Evolutionary conservation across 2,113 vertebrate species (phyloP), one percentile per base, ranked within the genome.

Genomic region (Tor tambroides): DNA sequence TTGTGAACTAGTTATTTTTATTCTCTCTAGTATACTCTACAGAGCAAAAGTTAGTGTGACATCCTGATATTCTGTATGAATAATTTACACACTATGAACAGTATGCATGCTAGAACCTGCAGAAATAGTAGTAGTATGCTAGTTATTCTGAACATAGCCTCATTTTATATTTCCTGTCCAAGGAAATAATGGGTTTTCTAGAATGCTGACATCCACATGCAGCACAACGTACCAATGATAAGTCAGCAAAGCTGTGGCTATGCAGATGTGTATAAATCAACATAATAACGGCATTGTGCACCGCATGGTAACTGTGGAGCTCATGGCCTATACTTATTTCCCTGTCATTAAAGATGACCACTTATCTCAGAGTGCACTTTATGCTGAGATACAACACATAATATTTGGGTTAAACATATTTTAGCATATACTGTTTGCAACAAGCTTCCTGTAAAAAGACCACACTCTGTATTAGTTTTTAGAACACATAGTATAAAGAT

Each of bases 201-300:
- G 19, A 56, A 56, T 23, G 77, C 77, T 79, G 77, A 79, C 77
- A 32, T 79, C 72, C 38, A 43, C 72, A 75, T 77, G 26, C 43
- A 77, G 75, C 75, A 77, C 26, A 54, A 54, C 8, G 15, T 26
- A 51, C 41, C n/a, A 21, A 23, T 38, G 56, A 61, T 17, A 61
- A 61, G 30, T 80, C 78, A 80, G 79, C 56, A 80, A 17, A 80
- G n/a, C 30, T 38, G 30, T 10, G 35, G 54, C 79, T 61, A 63
- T 38, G 54, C 56, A 63, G 21, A 59, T 63, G 46, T 41, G 32
- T 38, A 80, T 80, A 63, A 63, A 80, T 43, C 79, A 61, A 41
- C 35, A 41, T 46, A 82, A 82, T 49, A 46, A 46, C 38, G 12
- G 80, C 35, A 82, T 80, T 80, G 78, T 61, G 21, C 51, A 56